Base-by-base conservation (phyloP, 2,888 invertebrate species). In the Lamellibrachia columna region DNA sequence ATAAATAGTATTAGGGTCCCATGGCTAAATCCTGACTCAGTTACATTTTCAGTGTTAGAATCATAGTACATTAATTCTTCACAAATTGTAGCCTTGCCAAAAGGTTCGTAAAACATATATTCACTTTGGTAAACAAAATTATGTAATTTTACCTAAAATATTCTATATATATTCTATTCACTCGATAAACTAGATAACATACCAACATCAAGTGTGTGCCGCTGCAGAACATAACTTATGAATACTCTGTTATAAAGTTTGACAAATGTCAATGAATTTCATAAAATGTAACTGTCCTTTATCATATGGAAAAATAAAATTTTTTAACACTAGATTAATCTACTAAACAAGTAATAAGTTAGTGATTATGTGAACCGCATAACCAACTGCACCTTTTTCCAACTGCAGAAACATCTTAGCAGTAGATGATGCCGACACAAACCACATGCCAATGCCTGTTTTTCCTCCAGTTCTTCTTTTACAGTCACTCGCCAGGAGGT, bases 341-440 rank as follows among this genome's bases (percentile, higher is more conserved):
- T 75, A 22, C 22, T 75, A 75, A 75, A 75, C 22, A 22, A 75
- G 11, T 75, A 75, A 22, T 75, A 22, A 75, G 75, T 75, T 22
- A 75, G 22, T 75, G 75, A 75, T 75, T 75, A 22, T n/a, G 75
- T 22, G 22, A 6, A 60, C 60, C 11, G 4, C 60, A 60, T 60
- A 6, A 75, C 15, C 0, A 22, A 75, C 22, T 94, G 94, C 94
- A 96, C 96, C 93, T 95, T 94, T 94, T 94, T 95, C 96, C 96
- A 96, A 92, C 94, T 95, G 53, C 94, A 94, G 93, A 96, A 96
- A 92, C 94, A 95, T 53, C 95, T 94, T 93, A 95, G 95, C 40
- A 95, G 93, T 22, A 95, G 93, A 7, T 95, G 93, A 92, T 95
- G 95, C 53, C 95, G 94, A 93, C 94, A 94, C 95, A 96, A 95